These are phyloP conservation scores for Galaxias olidus DNA, from an alignment of 2,797 vertebrate species.

Conservation along the genomic window DNA sequence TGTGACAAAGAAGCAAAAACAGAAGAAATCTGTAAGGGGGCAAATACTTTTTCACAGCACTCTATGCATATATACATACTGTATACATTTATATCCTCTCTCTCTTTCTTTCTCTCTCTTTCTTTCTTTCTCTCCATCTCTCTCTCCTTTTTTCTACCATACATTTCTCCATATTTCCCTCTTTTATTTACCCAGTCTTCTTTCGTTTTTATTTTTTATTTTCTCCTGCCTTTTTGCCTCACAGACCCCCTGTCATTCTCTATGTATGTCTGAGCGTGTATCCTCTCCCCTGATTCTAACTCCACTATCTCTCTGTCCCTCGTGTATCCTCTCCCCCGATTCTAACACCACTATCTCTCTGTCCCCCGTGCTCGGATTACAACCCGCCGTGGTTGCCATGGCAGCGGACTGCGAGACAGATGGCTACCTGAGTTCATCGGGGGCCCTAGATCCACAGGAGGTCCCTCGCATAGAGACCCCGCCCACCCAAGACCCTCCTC, in stretches of 20 bases:
- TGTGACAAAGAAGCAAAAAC: no score
- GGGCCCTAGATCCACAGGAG: conserved; percentile 68
- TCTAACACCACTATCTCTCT: conserved; percentile 10
- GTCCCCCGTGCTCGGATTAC: not conserved
- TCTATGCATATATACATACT: no score
- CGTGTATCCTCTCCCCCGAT: conserved; percentile 5
- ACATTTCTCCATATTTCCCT: not conserved
- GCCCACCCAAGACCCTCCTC: conserved; percentile 25
- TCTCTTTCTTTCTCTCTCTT: not conserved
- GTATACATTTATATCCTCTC: no score
- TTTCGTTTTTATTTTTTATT: not conserved
- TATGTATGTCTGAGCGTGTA: not conserved
- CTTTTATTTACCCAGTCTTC: not conserved
- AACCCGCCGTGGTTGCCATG: conserved; percentile 17
- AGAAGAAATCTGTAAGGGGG: no score
- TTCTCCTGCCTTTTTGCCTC: not conserved
- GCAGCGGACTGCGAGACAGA: conserved; percentile 84
- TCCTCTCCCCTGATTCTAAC: not conserved
- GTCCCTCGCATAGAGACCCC: conserved; percentile 31
- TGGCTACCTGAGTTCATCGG: conserved; percentile 80
- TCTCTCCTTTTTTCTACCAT: no score
- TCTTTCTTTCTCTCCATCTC: not conserved
- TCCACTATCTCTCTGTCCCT: not conserved
- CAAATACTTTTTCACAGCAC: not conserved
- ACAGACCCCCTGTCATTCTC: not conserved